Conservation (phyloP, 2,113 vertebrate genomes). For the Gadus macrocephalus region DNA sequence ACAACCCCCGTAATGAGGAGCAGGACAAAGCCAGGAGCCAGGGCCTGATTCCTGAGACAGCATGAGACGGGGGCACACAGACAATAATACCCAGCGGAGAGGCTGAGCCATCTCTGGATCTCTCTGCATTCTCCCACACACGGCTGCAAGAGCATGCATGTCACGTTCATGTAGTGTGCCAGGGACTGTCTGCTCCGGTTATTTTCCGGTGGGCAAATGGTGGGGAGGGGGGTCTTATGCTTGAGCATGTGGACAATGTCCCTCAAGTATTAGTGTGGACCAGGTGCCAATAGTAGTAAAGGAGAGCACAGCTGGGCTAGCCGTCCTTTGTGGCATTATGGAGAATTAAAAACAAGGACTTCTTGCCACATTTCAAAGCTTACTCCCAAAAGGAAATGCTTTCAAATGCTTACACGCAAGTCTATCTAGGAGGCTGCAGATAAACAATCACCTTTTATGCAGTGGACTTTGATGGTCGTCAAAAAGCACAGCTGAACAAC, state of each 20-base stretch:
- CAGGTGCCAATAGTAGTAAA: neutral
- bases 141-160: neutral
- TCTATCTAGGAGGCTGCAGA: too few relatives aligned
- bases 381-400: too few relatives aligned
- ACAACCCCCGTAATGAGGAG: conserved; percentile 55
- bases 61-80: conserved; percentile 22
- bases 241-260: conserved; percentile 13
- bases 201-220: conserved; percentile 12
- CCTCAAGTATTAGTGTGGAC: conserved; percentile 3
- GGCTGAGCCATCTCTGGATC: conserved; percentile 12
- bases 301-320: neutral
- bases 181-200: conserved; percentile 37
- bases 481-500: too few relatives aligned
- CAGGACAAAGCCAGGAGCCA: conserved; percentile 65
- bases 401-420: too few relatives aligned
- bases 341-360: too few relatives aligned
- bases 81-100: conserved; percentile 44
- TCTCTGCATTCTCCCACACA: conserved; percentile 1
- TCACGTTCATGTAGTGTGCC: conserved; percentile 24
- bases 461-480: too few relatives aligned
- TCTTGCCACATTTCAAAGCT: too few relatives aligned
- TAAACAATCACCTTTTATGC: too few relatives aligned
- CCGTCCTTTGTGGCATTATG: neutral
- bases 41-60: conserved; percentile 42
- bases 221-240: neutral